Percentiles rank a stretch among this genome's conserved stretches.
phyloP scores from a whole-genome alignment of 2,888 invertebrate species.

The Mesorhabditis belari region DNA sequence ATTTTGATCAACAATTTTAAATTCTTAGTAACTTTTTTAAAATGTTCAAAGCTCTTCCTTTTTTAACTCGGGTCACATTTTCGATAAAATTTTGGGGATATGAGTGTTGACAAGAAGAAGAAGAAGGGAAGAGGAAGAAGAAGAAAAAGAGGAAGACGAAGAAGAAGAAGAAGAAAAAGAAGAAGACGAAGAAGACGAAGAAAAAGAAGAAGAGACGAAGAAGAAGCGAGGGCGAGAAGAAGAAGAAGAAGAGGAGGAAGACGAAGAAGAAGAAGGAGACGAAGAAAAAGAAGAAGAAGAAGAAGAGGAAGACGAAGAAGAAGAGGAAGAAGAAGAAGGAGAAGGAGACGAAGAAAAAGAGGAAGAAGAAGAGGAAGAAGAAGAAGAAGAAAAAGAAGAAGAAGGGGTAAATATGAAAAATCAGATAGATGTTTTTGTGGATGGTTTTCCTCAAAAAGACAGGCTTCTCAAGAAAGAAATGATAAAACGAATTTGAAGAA shows the following conservation, averaged over 20 bases:
- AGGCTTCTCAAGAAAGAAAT: no score
- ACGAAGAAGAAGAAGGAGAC: background rate
- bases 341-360: slow-evolving; percentile 20
- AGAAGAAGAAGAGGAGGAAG: slow-evolving; percentile 1
- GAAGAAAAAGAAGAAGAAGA: slow-evolving; percentile 33
- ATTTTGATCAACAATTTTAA: no score
- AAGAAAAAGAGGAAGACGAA: slow-evolving; percentile 10
- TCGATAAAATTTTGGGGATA: background rate
- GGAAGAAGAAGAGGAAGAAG: slow-evolving; percentile 7
- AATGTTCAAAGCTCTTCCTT: no score
- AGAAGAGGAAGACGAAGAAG: slow-evolving; percentile 22
- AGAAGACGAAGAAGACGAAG: background rate
- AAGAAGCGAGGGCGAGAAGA: background rate
- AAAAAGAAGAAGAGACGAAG: slow-evolving; percentile 3
- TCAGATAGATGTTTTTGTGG: no score
- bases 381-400: slow-evolving; percentile 37
- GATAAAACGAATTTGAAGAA: no score
- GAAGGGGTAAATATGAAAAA: no score
- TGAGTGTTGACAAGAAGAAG: background rate
- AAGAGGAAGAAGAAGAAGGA: slow-evolving; percentile 12
- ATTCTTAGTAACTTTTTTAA: no score
- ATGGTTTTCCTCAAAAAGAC: no score
- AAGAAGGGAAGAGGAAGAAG: background rate
- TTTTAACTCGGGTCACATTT: background rate
- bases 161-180: slow-evolving; percentile 4